These are phyloP conservation scores for Lepus europaeus DNA, from an alignment of 2,113 vertebrate species.

Conservation along the genomic window DNA sequence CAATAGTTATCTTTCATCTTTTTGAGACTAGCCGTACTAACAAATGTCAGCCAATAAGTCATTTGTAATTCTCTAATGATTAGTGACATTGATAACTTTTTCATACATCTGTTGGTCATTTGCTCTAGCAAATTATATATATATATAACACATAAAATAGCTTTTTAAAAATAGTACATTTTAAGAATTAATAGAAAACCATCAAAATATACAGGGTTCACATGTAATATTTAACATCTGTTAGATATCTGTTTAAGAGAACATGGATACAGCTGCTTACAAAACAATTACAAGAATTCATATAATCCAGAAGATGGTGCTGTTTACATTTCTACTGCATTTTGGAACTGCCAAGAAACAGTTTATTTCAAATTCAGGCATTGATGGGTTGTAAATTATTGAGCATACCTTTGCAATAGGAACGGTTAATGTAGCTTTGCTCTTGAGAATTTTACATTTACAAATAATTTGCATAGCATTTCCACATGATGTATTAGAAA, in stretches of 20 bases:
- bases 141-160: too few species aligned
- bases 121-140: too few species aligned
- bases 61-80: not conserved
- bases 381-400: conserved; percentile 85
- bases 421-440: conserved; percentile 83
- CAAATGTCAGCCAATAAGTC: not conserved
- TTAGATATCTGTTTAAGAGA: not conserved
- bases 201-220: conserved; percentile 36
- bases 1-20: not conserved
- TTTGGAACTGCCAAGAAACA: conserved; percentile 64
- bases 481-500: conserved; percentile 85
- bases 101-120: not conserved
- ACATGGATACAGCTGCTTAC: not conserved
- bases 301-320: conserved; percentile 88
- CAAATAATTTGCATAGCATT: conserved; percentile 89
- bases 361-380: conserved; percentile 74
- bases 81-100: not conserved
- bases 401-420: conserved; percentile 83
- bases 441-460: conserved; percentile 87
- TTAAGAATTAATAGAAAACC: not conserved
- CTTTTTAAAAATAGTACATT: too few species aligned
- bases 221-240: not conserved
- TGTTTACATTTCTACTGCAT: conserved; percentile 84
- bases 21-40: too few species aligned
- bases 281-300: not conserved